These are phyloP conservation scores for Idaea aversata DNA, from an alignment of 2,888 invertebrate genomes.

Conservation along the genomic window DNA sequence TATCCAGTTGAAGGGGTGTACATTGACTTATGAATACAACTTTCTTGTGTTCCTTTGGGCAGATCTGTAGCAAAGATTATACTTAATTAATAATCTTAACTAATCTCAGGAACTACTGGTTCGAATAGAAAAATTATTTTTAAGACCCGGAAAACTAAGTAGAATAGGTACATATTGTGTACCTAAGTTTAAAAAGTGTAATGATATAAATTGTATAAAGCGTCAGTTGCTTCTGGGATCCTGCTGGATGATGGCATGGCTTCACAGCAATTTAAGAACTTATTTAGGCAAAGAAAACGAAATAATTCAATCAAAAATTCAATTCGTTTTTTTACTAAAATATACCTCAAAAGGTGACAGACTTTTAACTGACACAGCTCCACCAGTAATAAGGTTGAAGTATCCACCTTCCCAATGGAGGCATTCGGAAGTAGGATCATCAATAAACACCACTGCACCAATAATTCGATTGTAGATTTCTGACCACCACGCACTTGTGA, in stretches of 20 bases:
- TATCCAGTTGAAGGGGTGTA: conserved; percentile 74
- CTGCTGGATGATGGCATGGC: too few species aligned
- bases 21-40: conserved; percentile 81
- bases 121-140: too few species aligned
- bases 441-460: conserved; percentile 83
- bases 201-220: background rate
- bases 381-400: conserved; percentile 78
- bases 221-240: background rate
- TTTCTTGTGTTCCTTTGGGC: conserved; percentile 59
- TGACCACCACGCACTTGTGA: conserved; percentile 80
- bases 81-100: too few species aligned
- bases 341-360: conserved; percentile 83
- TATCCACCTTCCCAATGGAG: conserved; percentile 86
- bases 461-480: conserved; percentile 81
- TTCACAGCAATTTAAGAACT: background rate
- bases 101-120: too few species aligned
- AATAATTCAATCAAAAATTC: background rate
- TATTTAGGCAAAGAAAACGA: background rate
- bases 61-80: conserved; percentile 41
- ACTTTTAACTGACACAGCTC: conserved; percentile 82
- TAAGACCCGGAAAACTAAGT: too few species aligned
- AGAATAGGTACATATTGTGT: too few species aligned
- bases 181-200: too few species aligned
- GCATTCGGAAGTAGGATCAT: conserved; percentile 82
- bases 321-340: background rate